phyloP scores from a whole-genome alignment of 2,797 vertebrate genomes.

The Pachyuromys duprasi region DNA sequence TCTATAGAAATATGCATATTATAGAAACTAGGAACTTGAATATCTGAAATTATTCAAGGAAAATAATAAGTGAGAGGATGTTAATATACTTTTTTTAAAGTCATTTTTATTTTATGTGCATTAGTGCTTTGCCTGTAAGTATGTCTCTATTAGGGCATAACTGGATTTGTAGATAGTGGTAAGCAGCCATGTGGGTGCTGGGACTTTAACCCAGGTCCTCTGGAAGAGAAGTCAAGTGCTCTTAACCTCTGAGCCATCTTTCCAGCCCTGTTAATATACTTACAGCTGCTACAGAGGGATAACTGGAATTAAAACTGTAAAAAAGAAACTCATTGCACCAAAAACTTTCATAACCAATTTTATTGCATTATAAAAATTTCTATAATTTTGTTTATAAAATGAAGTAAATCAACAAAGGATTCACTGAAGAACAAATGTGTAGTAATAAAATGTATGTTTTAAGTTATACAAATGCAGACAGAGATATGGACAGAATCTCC shows the following conservation, averaged over 20 bases:
- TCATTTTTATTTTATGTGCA: too few species aligned
- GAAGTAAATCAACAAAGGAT: neutral
- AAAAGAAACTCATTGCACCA: neutral
- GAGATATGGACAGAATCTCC: slow-evolving; percentile 30
- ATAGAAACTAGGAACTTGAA: neutral
- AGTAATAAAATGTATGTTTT: slow-evolving; percentile 72
- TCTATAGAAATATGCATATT: neutral
- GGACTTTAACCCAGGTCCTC: too few species aligned
- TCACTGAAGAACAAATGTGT: slow-evolving; percentile 70
- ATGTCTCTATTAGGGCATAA: too few species aligned
- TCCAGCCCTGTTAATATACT: neutral
- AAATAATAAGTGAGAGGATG: neutral
- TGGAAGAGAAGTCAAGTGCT: too few species aligned
- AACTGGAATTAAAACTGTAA: neutral
- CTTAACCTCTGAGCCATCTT: too few species aligned
- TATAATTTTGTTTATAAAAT: neutral
- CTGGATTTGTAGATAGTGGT: too few species aligned
- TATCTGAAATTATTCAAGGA: neutral
- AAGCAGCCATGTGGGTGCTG: too few species aligned
- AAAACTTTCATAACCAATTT: neutral
- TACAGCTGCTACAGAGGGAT: neutral
- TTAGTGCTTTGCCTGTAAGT: too few species aligned
- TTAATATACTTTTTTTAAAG: too few species aligned
- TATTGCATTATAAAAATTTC: neutral
- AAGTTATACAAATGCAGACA: slow-evolving; percentile 70